phyloP scores from a whole-genome alignment of 2,797 vertebrate species.

The Denticeps clupeoides region DNA sequence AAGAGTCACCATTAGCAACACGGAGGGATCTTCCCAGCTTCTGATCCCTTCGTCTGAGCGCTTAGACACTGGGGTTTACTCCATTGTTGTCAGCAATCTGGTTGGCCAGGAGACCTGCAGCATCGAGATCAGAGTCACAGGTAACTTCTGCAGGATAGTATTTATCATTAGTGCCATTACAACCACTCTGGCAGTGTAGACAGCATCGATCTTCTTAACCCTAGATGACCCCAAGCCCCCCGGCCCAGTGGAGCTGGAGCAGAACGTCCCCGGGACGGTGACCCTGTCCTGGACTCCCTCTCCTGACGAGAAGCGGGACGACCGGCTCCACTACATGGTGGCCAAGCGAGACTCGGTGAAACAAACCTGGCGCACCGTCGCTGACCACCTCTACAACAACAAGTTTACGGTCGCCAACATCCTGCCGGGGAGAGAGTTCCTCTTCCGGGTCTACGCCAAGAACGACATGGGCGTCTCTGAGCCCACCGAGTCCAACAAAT shows the following conservation, averaged over 20 bases:
- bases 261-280: conserved; percentile 70
- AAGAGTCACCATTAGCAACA: conserved; percentile 48
- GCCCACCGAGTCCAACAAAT: conserved; percentile 66
- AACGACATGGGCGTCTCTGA: conserved; percentile 69
- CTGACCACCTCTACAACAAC: conserved; percentile 72
- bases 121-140: conserved; percentile 70
- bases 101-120: conserved; percentile 60
- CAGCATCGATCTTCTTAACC: conserved; percentile 11
- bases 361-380: conserved; percentile 59
- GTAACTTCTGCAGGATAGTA: conserved; percentile 42
- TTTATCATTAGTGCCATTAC: background rate
- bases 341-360: conserved; percentile 61
- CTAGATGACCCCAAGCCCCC: conserved; percentile 71
- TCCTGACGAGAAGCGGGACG: conserved; percentile 65
- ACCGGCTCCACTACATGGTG: conserved; percentile 65
- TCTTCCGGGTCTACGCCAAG: conserved; percentile 74
- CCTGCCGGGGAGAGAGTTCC: conserved; percentile 69
- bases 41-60: conserved; percentile 60
- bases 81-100: conserved; percentile 53
- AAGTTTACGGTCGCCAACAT: conserved; percentile 68
- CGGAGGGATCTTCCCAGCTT: conserved; percentile 60
- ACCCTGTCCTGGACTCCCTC: conserved; percentile 73
- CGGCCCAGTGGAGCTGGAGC: conserved; percentile 62
- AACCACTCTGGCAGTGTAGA: too few relatives aligned
- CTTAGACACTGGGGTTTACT: conserved; percentile 65